Evolutionary conservation across 2,113 vertebrate genomes (phyloP).

Genomic region (Dipodomys merriami): DNA sequence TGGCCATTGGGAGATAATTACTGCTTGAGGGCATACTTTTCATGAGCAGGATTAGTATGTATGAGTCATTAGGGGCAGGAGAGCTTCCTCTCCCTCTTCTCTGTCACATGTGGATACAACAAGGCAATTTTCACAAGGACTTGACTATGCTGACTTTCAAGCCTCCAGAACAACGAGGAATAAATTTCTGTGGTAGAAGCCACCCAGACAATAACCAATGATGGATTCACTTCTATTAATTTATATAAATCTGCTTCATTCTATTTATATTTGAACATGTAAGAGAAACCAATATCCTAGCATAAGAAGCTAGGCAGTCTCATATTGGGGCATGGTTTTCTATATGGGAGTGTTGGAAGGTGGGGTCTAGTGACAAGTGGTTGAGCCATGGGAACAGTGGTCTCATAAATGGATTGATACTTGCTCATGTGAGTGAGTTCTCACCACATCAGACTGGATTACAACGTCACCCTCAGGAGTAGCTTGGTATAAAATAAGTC

Average conservation of each 20-base stretch:
- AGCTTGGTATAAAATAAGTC: not conserved
- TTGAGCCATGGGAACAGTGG: not conserved
- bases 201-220: not conserved
- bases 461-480: not conserved
- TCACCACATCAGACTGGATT: not conserved
- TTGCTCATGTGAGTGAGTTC: not conserved
- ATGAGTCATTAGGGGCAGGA: not conserved
- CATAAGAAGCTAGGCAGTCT: not conserved
- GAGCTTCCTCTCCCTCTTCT: not conserved
- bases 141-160: not conserved
- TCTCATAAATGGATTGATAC: not conserved
- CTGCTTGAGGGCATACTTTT: not conserved
- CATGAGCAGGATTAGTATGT: not conserved
- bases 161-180: not conserved
- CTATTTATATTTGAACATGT: constrained; percentile 44
- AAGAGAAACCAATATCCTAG: constrained; percentile 33
- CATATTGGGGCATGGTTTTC: not conserved
- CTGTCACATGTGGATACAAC: not conserved
- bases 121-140: not conserved
- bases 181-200: not conserved
- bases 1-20: not conserved
- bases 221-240: not conserved
- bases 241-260: not conserved
- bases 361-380: not conserved
- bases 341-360: not conserved